phyloP scores from a whole-genome alignment of 2,888 invertebrate genomes.

The Drosophila heteroneura region DNA sequence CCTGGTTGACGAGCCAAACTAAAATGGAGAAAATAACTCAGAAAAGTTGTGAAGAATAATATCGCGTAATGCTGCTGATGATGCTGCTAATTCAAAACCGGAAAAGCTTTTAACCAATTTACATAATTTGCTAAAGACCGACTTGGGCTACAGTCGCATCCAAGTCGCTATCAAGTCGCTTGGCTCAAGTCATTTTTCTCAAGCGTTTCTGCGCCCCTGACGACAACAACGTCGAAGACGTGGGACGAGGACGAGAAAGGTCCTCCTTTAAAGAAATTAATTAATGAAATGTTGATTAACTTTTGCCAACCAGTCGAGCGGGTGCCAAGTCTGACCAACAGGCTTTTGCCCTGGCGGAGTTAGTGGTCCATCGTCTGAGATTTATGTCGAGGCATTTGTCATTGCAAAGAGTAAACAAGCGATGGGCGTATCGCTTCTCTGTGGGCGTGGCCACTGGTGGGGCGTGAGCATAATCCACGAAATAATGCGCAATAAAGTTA shows the following conservation, averaged over 20 bases:
- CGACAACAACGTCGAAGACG: slow-evolving; percentile 7
- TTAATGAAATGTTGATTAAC: slow-evolving; percentile 84
- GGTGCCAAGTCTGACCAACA: slow-evolving; percentile 37
- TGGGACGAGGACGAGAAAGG: slow-evolving; percentile 17
- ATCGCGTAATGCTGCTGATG: slow-evolving; percentile 67
- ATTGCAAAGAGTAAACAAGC: slow-evolving; percentile 74
- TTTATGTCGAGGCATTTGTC: slow-evolving; percentile 80
- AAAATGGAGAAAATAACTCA: slow-evolving; percentile 54
- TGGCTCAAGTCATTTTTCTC: slow-evolving; percentile 54
- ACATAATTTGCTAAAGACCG: slow-evolving; percentile 80
- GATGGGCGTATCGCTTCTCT: slow-evolving; percentile 51
- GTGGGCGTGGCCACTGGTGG: slow-evolving; percentile 34
- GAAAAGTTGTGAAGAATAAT: slow-evolving; percentile 60
- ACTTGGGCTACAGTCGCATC: slow-evolving; percentile 21
- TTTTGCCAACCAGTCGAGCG: slow-evolving; percentile 72
- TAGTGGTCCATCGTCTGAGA: slow-evolving; percentile 63
- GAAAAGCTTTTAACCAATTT: slow-evolving; percentile 84
- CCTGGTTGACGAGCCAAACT: slow-evolving; percentile 15
- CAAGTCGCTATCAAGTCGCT: slow-evolving; percentile 33
- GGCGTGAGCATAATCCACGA: slow-evolving; percentile 76
- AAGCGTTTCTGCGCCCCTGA: slow-evolving; percentile 1
- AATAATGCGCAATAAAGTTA: slow-evolving; percentile 78
- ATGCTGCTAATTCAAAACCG: slow-evolving; percentile 81
- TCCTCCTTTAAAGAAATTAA: slow-evolving; percentile 79
- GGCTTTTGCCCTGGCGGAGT: slow-evolving; percentile 1